Conservation (phyloP, 2,888 invertebrate species). For the Iselma pallidipennis region DNA sequence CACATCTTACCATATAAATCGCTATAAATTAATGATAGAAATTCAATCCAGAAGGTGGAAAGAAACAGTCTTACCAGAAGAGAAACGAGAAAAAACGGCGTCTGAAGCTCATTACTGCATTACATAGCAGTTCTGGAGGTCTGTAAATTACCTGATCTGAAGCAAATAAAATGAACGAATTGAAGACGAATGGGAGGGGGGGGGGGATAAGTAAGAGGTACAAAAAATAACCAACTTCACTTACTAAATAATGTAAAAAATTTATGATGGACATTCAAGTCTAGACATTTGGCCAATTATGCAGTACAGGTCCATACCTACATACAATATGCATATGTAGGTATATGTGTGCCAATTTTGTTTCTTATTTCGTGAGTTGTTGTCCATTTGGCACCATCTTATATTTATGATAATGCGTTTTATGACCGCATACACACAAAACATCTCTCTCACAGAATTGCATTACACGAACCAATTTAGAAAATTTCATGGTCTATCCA, state of each 20-base stretch:
- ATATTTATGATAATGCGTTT: slow-evolving; percentile 27
- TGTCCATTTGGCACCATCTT: slow-evolving; percentile 24
- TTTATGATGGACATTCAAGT: slow-evolving; percentile 24
- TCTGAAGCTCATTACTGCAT: slow-evolving; percentile 20
- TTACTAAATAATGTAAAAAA: slow-evolving; percentile 23
- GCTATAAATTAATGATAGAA: slow-evolving; percentile 13
- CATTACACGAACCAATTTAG: too few relatives aligned
- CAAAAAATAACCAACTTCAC: slow-evolving; percentile 6
- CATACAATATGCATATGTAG: neutral
- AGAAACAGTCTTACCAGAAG: too few relatives aligned
- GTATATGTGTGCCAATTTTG: slow-evolving; percentile 21
- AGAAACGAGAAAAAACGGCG: slow-evolving; percentile 11
- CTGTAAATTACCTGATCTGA: slow-evolving; percentile 20
- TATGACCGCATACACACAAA: slow-evolving; percentile 9
- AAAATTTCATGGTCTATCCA: too few relatives aligned
- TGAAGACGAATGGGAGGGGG: neutral
- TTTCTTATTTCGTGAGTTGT: slow-evolving; percentile 20
- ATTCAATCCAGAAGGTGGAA: slow-evolving; percentile 15
- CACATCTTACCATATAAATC: slow-evolving; percentile 8
- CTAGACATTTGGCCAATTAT: too few relatives aligned
- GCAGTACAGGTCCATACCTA: too few relatives aligned
- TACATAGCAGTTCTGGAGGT: slow-evolving; percentile 9
- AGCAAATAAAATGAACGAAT: slow-evolving; percentile 17
- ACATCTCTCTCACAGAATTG: too few relatives aligned
- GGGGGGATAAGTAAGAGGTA: neutral